phyloP scores from a whole-genome alignment of 1,140 invertebrate genomes.

The Pseudomyrmex pallidus region DNA sequence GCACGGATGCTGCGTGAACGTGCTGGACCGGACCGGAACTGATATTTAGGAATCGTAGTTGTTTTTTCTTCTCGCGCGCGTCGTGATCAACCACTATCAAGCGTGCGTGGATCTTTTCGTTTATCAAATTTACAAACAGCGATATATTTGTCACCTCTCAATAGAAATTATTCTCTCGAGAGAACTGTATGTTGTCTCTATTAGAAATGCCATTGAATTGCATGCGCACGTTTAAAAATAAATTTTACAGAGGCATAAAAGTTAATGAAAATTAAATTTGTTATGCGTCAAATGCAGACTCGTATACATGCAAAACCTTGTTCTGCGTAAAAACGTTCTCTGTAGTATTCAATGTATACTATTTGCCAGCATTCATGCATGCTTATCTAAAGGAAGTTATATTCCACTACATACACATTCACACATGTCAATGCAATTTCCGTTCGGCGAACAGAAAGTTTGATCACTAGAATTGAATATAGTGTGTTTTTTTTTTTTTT shows the following conservation, averaged over 20 bases:
- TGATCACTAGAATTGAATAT: conserved; percentile 59
- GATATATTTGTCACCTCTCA: not conserved
- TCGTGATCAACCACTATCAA: conserved; percentile 8
- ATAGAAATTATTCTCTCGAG: not conserved
- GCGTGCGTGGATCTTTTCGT: not conserved
- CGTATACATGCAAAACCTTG: conserved; percentile 26
- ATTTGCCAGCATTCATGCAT: conserved; percentile 57
- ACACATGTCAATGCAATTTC: conserved; percentile 57
- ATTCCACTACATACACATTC: conserved; percentile 53
- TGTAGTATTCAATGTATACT: conserved; percentile 36
- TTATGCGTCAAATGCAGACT: conserved; percentile 36
- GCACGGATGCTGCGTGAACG: conserved; percentile 66
- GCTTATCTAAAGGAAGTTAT: conserved; percentile 62
- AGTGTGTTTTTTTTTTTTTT: conserved; percentile 44
- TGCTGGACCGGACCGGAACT: conserved; percentile 55
- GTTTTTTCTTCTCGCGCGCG: conserved; percentile 7
- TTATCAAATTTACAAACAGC: not conserved
- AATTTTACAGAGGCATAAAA: not conserved
- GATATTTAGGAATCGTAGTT: conserved; percentile 50
- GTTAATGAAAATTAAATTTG: conserved; percentile 36
- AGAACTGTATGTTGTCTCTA: not conserved
- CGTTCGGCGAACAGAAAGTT: conserved; percentile 56
- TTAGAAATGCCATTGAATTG: conserved; percentile 1
- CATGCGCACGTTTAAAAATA: not conserved
- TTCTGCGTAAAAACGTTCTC: conserved; percentile 30